Base-by-base conservation (phyloP, 2,888 invertebrate genomes). In the Heliothis peltigera region DNA sequence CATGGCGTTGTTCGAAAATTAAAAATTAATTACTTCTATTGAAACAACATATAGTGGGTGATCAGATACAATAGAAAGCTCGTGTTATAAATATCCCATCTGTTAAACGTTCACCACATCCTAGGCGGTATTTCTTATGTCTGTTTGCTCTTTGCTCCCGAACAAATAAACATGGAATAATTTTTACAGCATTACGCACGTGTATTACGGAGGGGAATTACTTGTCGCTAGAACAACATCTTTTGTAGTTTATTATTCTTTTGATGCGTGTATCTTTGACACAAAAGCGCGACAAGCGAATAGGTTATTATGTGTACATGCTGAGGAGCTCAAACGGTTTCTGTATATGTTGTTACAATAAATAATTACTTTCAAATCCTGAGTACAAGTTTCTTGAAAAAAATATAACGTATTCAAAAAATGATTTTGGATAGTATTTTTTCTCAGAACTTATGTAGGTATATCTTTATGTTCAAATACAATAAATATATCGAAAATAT, bases 141-240 rank as follows among this genome's bases (percentile, higher is more conserved):
- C 39, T 74, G 68, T 70, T 79, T 75, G 68, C 69, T 65, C 67
- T 68, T 64, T 66, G 74, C 77, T 66, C 52, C 43, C 48, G 71
- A 48, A 58, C 75, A 81, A 79, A 82, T 73, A 83, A 83, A 83
- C 81, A 81, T 77, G 28, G 83, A 66, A 81, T 82, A 77, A 77
- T 83, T 83, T 82, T 78, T 75, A 71, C 80, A 66, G 75, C 57
- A 77, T 76, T 75, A 72, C 69, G 55, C 66, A 65, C 66, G 51
- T 65, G 69, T 70, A 77, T 73, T 80, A 64, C 73, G 63, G 12
- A 75, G 52, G 67, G 57, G 80, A 81, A 81, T 81, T 81, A 79
- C 77, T 70, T 74, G 71, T 54, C 55, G 57, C 55, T 79, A 57
- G 55, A 79, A 77, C 60, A 81, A 80, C 81, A 80, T 62, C 59